Conservation (phyloP, 2,797 vertebrate species). For the Odontamblyopus rebecca region DNA sequence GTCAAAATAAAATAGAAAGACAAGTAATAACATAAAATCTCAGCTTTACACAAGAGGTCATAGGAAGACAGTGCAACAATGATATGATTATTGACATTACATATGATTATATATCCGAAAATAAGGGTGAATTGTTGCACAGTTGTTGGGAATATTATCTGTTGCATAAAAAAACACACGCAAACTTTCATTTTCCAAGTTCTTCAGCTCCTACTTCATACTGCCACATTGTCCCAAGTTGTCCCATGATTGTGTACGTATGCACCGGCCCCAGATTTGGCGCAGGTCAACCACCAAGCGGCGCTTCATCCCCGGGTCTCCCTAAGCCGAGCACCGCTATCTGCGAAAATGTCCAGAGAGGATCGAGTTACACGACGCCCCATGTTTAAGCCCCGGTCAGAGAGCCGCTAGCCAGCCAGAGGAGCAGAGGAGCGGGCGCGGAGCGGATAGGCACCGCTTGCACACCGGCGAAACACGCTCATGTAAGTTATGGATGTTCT, state of each 20-base stretch:
- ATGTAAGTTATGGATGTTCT: constrained; percentile 58
- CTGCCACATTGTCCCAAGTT: neutral
- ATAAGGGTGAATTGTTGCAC: too few relatives aligned
- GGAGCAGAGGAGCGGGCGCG: constrained; percentile 14
- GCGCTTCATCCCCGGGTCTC: constrained; percentile 65
- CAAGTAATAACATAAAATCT: too few relatives aligned
- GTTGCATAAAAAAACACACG: too few relatives aligned
- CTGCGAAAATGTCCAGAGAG: constrained; percentile 60
- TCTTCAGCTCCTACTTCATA: neutral
- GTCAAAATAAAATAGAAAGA: too few relatives aligned
- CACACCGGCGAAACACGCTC: constrained; percentile 26
- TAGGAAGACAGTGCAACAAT: too few relatives aligned
- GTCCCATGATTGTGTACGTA: neutral
- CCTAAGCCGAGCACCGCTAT: constrained; percentile 22
- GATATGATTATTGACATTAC: too few relatives aligned
- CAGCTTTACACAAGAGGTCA: too few relatives aligned
- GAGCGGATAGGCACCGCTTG: neutral
- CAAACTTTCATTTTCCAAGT: neutral
- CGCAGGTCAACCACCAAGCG: constrained; percentile 71
- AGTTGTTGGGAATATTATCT: too few relatives aligned
- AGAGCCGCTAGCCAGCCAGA: constrained; percentile 69
- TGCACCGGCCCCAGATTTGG: constrained; percentile 27
- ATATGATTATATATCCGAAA: too few relatives aligned
- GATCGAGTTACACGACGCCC: constrained; percentile 79
- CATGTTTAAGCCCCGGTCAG: constrained; percentile 72